A percentile compares a stretch with the other conserved stretches of the same genome.
These are phyloP conservation scores for Python bivittatus DNA, from an alignment of 2,113 vertebrate genomes.

Conservation along the genomic window DNA sequence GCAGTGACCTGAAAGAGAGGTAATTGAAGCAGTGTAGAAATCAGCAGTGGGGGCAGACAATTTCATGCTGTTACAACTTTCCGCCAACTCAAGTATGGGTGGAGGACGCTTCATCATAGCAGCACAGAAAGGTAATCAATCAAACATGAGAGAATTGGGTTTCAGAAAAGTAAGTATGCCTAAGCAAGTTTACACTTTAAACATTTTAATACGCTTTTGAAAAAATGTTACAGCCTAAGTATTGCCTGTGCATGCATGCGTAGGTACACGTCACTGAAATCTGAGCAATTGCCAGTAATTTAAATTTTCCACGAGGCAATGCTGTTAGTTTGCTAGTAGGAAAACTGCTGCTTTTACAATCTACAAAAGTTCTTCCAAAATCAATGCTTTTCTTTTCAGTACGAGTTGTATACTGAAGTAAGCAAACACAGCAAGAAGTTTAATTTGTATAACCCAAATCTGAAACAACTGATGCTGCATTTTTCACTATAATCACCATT, in stretches of 20 bases:
- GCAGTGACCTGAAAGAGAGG: not conserved
- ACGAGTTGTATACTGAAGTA: constrained; percentile 5
- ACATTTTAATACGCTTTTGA: constrained; percentile 21
- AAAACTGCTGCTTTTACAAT: not conserved
- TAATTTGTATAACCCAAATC: constrained; percentile 9
- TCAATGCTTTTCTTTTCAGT: constrained; percentile 16
- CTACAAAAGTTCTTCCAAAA: constrained; percentile 20
- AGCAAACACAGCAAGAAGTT: not conserved
- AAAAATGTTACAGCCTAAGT: not conserved
- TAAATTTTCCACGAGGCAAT: constrained; percentile 5
- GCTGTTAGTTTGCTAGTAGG: constrained; percentile 12
- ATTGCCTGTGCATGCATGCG: not conserved
- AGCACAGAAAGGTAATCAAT: not conserved
- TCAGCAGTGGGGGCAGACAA: not conserved
- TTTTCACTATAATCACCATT: constrained; percentile 23
- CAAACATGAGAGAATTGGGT: not conserved
- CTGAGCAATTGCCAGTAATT: not conserved
- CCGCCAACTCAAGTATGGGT: not conserved
- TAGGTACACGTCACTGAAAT: not conserved
- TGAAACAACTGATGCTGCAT: not conserved
- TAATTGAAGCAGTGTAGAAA: not conserved
- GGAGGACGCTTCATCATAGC: not conserved
- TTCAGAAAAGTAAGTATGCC: constrained; percentile 31
- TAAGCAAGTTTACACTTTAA: not conserved
- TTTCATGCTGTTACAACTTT: not conserved